Base-by-base conservation (phyloP, 2,888 invertebrate genomes). In the Pandemis cinnamomeana region DNA sequence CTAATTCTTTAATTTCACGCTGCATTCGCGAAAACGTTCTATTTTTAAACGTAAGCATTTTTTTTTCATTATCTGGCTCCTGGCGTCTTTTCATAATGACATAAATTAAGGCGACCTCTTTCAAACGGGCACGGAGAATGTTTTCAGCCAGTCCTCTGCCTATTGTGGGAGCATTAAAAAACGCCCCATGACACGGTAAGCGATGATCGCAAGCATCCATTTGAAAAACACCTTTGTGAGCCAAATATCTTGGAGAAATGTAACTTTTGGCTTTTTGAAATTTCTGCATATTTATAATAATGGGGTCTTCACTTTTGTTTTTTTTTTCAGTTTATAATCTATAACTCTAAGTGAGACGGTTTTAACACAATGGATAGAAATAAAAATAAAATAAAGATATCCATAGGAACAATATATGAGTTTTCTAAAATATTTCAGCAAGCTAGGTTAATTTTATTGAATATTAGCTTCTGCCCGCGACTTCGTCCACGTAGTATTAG, bases 21-120 rank as follows among this genome's bases (percentile, higher is more conserved):
- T 27, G 53, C 62, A 72, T 64, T 48, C 27, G 68, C 69, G 46
- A 69, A 69, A 73, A 70, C 58, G 36, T 73, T 60, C 11, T 51
- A 69, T 64, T 73, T 73, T 69, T 51, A 64, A 70, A 64, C 64
- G 63, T 36, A 6, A 20, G 51, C 64, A 53, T 71, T 69, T 69
- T 71, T 69, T 71, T 73, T 73, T 73, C 69, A 73, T 72, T 72
- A 69, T 73, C 69, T 42, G 60, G 60, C 73, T 69, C 70, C 69
- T 60, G 64, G 58, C 69, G 44, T 66, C 60, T 73, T 72, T 73
- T 70, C 73, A 73, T 73, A 70, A 73, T 73, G 73, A 73, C 73
- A 73, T 73, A 73, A 73, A 73, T 73, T 73, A 70, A 73, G 69
- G 73, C 48, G 69, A 64, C 72, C 73, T 73, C 73, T 73, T 73